A percentile compares a stretch with the other conserved stretches of the same genome.
phyloP scores from a whole-genome alignment of 2,797 vertebrate species.

The Crenichthys baileyi region DNA sequence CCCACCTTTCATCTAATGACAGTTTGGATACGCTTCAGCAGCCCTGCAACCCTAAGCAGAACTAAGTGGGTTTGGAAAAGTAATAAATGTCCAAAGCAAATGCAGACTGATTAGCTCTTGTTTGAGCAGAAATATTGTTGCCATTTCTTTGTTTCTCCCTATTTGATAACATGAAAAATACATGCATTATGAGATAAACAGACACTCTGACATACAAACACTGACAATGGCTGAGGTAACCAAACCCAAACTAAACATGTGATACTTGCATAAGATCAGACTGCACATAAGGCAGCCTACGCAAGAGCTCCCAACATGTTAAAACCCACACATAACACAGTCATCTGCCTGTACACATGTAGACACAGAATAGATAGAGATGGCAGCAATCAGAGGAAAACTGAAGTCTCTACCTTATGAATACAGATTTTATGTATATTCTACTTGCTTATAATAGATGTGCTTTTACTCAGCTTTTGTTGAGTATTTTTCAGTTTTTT shows the following conservation, averaged over 20 bases:
- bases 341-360: constrained; percentile 35
- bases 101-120: neutral
- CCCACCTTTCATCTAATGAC: neutral
- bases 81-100: neutral
- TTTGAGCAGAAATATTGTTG: neutral
- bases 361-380: constrained; percentile 9
- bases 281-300: constrained; percentile 56
- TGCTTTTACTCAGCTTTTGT: neutral
- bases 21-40: neutral
- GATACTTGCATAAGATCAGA: constrained; percentile 53
- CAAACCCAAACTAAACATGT: constrained; percentile 28
- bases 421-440: constrained; percentile 22
- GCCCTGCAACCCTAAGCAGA: neutral
- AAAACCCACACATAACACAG: constrained; percentile 47
- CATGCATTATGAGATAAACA: neutral
- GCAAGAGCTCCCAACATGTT: constrained; percentile 54
- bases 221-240: constrained; percentile 2
- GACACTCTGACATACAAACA: neutral
- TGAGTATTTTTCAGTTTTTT: neutral
- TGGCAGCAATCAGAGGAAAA: neutral
- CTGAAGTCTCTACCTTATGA: constrained; percentile 14
- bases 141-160: neutral
- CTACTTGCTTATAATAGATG: constrained; percentile 10
- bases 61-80: neutral
- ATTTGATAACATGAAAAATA: neutral